Evolutionary conservation across 2,797 vertebrate species (phyloP).

Genomic region (Anas capensis): DNA sequence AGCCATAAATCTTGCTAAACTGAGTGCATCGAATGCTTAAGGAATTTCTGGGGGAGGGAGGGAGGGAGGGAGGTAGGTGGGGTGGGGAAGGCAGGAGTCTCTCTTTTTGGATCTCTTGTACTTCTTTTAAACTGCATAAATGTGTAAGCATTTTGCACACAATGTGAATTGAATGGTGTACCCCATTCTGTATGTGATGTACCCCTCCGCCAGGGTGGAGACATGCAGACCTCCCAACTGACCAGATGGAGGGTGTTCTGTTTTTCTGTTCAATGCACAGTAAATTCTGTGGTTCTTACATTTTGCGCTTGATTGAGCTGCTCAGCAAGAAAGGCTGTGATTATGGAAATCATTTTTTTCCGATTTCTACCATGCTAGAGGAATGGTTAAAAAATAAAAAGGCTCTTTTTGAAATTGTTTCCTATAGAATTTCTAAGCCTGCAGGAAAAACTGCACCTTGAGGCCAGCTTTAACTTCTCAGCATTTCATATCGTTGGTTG

Average conservation of each 20-base stretch:
- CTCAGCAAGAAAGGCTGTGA: neutral
- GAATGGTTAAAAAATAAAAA: neutral
- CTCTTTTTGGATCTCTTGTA: neutral
- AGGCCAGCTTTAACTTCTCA: neutral
- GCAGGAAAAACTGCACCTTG: neutral
- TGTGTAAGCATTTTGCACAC: neutral
- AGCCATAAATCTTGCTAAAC: neutral
- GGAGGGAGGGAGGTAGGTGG: neutral
- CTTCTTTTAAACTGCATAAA: neutral
- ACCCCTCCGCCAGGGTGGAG: neutral
- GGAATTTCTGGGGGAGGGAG: neutral
- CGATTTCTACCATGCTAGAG: neutral
- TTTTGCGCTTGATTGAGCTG: neutral
- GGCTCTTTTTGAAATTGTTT: neutral
- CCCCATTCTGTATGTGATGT: neutral
- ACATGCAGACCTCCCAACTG: fast-evolving
- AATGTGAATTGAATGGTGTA: too few relatives aligned
- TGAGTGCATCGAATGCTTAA: neutral
- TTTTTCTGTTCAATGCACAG: neutral
- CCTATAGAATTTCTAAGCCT: neutral
- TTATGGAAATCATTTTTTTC: neutral
- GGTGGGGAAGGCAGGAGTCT: neutral
- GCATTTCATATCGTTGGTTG: neutral
- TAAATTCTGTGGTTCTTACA: neutral
- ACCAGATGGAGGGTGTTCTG: fast-evolving